phyloP scores from a whole-genome alignment of 2,113 vertebrate genomes.

The Sterrhoptilus dennistouni region DNA sequence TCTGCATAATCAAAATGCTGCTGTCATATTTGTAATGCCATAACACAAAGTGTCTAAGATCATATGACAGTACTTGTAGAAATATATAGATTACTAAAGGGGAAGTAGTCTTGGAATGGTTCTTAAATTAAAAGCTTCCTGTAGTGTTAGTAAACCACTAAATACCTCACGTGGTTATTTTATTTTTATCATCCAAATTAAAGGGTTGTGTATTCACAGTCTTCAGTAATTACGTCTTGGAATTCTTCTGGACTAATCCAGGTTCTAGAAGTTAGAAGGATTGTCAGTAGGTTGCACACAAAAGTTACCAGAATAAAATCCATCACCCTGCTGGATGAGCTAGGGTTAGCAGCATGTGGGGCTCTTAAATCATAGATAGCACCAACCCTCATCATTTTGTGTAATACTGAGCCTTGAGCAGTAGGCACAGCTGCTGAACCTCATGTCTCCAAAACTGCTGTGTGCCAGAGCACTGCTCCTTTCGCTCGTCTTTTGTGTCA shows the following conservation, averaged over 20 bases:
- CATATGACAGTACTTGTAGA: slow-evolving; percentile 47
- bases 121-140: slow-evolving; percentile 29
- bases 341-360: not conserved
- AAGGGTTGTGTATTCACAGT: not conserved
- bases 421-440: not conserved
- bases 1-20: slow-evolving; percentile 20
- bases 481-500: not conserved
- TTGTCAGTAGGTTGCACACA: not conserved
- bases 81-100: slow-evolving; percentile 39
- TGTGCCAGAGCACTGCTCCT: not conserved
- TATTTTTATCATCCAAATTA: not conserved
- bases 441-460: not conserved
- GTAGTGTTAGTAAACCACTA: not conserved
- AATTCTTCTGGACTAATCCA: not conserved
- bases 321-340: not conserved
- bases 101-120: not conserved
- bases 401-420: not conserved
- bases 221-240: not conserved
- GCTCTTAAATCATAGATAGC: not conserved
- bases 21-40: slow-evolving; percentile 54
- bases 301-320: not conserved
- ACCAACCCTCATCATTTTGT: not conserved
- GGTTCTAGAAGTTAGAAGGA: not conserved
- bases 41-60: slow-evolving; percentile 28
- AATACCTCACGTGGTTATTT: not conserved